Percentiles rank a stretch among this genome's conserved stretches.
phyloP scores from a whole-genome alignment of 2,113 vertebrate species.

The Zosterops borbonicus region DNA sequence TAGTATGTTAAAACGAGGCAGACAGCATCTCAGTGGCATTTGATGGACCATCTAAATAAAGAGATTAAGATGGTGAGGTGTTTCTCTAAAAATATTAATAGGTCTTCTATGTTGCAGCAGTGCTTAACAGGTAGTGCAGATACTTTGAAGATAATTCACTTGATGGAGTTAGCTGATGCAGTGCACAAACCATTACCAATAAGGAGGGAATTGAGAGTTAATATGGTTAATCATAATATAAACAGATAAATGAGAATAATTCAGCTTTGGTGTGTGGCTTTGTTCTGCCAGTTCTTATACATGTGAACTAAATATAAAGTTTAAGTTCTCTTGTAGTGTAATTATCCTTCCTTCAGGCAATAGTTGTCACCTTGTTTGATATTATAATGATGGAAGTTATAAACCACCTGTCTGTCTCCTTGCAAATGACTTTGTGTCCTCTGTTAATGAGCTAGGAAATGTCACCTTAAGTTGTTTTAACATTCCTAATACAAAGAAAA shows the following conservation, averaged over 20 bases:
- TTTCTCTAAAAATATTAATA: not conserved
- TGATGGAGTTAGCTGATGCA: not conserved
- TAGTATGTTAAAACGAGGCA: not conserved
- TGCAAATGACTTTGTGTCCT: constrained; percentile 27
- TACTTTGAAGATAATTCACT: not conserved
- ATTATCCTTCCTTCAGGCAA: constrained; percentile 27
- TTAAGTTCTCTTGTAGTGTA: not conserved
- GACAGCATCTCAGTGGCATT: not conserved
- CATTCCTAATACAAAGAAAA: not conserved
- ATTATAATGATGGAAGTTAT: constrained; percentile 34
- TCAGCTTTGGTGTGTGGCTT: not conserved
- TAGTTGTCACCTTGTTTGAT: constrained; percentile 4
- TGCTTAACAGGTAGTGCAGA: not conserved
- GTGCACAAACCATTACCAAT: not conserved
- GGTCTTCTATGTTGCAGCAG: not conserved
- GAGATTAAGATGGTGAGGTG: not conserved
- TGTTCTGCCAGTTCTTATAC: not conserved
- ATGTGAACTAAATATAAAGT: not conserved
- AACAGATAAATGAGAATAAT: not conserved
- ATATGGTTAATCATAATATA: not conserved
- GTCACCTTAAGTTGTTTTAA: constrained; percentile 18
- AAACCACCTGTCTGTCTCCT: constrained; percentile 32
- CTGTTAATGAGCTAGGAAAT: constrained; percentile 36
- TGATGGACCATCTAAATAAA: not conserved
- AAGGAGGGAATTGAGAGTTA: not conserved